Base-by-base conservation (phyloP, 1,140 invertebrate species). In the Bursaphelenchus mucronatus region DNA sequence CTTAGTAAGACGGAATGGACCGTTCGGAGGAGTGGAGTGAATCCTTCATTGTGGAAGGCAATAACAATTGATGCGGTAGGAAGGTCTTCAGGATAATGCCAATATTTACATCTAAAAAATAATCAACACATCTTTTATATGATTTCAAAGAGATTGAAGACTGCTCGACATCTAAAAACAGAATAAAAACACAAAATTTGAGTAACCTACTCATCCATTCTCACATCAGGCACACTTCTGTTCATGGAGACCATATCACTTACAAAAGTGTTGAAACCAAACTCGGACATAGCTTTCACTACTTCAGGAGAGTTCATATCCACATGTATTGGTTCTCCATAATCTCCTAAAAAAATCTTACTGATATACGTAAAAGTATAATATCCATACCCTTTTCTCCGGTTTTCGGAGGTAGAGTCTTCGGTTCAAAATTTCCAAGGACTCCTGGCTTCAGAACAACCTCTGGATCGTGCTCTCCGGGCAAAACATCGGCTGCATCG, bases 1-100 rank as follows among this genome's bases (percentile, higher is more conserved):
- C 92, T 86, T 75, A 97, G 90, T 21, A 98, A 87, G 6, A 99
- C 91, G 69, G 90, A 90, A 81, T 97, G 93, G 0, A 97, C 92
- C n/a, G 94, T 97, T 69, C 94, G 84, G 84, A 97, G 86, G 11
- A 98, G 84, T 2, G 94, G 92, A 0, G 91, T 90, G n/a, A 11
- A 45, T n/a, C 43, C 40, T n/a, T 72, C 83, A 82, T 99, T 98
- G 80, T 98, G 94, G 82, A 99, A 98, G 10, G 97, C 95, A 66
- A 99, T 88, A 68, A 99, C 94, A 0, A 98, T 92, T 80, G 90
- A 92, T 4, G 93, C 91, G 56, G 86, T 88, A 0, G 94, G 93
- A 70, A 98, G 84, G 65, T 89, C 84, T 72, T 87, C 86, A 7
- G 93, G 90, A 83, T 97, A 98, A 76, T 94, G 87, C 94, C 95